Base-by-base conservation (phyloP, 1,140 invertebrate species). In the Pachypsylla venusta region DNA sequence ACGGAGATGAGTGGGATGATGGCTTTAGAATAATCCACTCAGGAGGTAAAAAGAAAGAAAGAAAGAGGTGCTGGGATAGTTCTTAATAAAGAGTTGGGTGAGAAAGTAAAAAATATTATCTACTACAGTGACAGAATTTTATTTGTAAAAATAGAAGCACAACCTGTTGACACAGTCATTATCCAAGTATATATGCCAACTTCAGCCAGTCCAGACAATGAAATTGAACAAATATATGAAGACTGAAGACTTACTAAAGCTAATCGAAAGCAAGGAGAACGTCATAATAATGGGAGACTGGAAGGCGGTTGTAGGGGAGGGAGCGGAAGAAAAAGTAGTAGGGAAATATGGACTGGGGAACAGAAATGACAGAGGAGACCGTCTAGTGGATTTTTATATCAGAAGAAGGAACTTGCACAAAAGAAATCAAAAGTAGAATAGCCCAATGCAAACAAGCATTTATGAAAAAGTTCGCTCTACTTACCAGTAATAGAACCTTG, bases 201-300 rank as follows among this genome's bases (percentile, higher is more conserved):
- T n/a, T n/a, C n/a, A n/a, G n/a, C n/a, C n/a, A n/a, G n/a, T n/a
- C n/a, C n/a, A n/a, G n/a, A n/a, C n/a, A n/a, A n/a, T n/a, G n/a
- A 53, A n/a, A n/a, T n/a, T n/a, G n/a, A n/a, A n/a, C n/a, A n/a
- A n/a, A n/a, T n/a, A n/a, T n/a, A n/a, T n/a, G n/a, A n/a, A n/a
- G n/a, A n/a, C n/a, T n/a, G n/a, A n/a, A n/a, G n/a, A n/a, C n/a
- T n/a, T n/a, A n/a, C n/a, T n/a, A n/a, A n/a, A n/a, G n/a, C n/a
- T n/a, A n/a, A n/a, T n/a, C n/a, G n/a, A n/a, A n/a, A n/a, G n/a
- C n/a, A n/a, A 54, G 39, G 60, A 53, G 5, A 30, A 48, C 20
- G 53, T 16, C 39, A 58, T 58, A 19, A 58, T 58, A 2, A 58
- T 58, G 57, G 57, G 57, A 3, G 57, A 58, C 40, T 58, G 40